Evolutionary conservation across 1,140 invertebrate genomes (phyloP).

Genomic region (Drosophila ambigua): DNA sequence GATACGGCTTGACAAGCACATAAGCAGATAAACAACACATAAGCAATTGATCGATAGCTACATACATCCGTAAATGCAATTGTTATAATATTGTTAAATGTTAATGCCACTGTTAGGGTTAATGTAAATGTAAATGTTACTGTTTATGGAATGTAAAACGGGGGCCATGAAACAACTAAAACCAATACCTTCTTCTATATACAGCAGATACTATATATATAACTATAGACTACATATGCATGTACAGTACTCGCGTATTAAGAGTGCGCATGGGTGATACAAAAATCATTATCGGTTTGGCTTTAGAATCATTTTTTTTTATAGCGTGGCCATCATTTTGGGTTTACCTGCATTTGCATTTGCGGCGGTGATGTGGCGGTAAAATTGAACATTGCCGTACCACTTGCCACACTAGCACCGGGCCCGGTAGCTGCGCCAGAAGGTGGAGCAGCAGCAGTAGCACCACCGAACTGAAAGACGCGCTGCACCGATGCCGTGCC

Average conservation of each 20-base stretch:
- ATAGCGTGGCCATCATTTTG: conserved; percentile 20
- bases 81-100: not conserved
- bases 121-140: not conserved
- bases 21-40: not conserved
- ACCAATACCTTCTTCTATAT: conserved; percentile 2
- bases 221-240: conserved; percentile 7
- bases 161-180: conserved; percentile 10
- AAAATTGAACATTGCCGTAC: conserved; percentile 56
- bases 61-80: not conserved
- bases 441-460: conserved; percentile 6
- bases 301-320: conserved; percentile 6
- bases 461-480: conserved; percentile 60
- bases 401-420: conserved; percentile 5
- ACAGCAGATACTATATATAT: not conserved
- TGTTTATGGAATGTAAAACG: not conserved
- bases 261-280: no score
- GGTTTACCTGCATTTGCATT: conserved; percentile 67
- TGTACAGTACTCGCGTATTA: not conserved
- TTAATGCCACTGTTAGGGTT: not conserved
- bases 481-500: conserved; percentile 26
- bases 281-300: not conserved
- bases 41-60: not conserved
- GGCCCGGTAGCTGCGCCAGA: conserved; percentile 3
- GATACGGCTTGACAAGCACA: conserved; percentile 22
- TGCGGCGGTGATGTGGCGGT: conserved; percentile 22